Evolutionary conservation across 1,140 invertebrate species (phyloP).

Genomic region (Goniozus legneri): DNA sequence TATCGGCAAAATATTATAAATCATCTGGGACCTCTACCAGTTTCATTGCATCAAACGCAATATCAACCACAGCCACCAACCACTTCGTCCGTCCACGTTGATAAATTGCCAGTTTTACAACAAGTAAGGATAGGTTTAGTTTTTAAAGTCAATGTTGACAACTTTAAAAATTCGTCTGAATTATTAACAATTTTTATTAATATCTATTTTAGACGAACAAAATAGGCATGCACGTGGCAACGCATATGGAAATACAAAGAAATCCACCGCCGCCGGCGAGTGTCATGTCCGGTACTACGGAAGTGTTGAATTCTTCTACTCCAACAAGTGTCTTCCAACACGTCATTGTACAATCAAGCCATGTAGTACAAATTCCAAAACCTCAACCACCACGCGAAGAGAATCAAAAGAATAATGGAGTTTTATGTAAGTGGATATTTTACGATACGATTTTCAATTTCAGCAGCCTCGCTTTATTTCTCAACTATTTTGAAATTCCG

Average conservation of each 20-base stretch:
- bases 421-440: conserved; percentile 43
- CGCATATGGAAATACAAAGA: conserved; percentile 40
- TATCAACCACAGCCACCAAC: conserved; percentile 41
- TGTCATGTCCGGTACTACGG: conserved; percentile 43
- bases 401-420: conserved; percentile 43
- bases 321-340: conserved; percentile 60
- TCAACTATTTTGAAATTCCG: no score
- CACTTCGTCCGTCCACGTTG: conserved; percentile 41
- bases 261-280: conserved; percentile 41
- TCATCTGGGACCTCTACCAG: conserved; percentile 33
- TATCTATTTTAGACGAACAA: conserved; percentile 32
- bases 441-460: no score
- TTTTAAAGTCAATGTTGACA: no score
- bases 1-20: conserved; percentile 43
- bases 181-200: conserved; percentile 5
- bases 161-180: neutral
- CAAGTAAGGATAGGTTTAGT: conserved; percentile 31
- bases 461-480: no score
- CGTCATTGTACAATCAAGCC: conserved; percentile 71
- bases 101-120: conserved; percentile 42
- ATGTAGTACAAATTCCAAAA: conserved; percentile 63
- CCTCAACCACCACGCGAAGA: conserved; percentile 36
- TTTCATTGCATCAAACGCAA: conserved; percentile 41
- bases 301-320: conserved; percentile 41
- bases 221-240: conserved; percentile 33